These are phyloP conservation scores for Bellardia pandia DNA, from an alignment of 2,888 invertebrate genomes.

Conservation along the genomic window DNA sequence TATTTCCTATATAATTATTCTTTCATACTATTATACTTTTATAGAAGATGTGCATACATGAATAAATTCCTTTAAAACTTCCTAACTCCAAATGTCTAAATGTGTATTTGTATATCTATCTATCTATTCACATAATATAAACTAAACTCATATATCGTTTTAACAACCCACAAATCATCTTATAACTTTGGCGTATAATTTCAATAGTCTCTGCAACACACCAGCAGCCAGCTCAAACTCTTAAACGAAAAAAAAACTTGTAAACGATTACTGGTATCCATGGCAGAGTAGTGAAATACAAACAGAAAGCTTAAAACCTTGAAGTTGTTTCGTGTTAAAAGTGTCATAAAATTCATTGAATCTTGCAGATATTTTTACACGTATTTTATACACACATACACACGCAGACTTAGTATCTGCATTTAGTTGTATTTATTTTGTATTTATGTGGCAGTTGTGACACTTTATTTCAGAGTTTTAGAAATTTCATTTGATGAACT, in stretches of 20 bases:
- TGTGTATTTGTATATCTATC: background rate
- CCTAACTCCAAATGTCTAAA: background rate
- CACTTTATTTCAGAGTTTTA: slow-evolving; percentile 51
- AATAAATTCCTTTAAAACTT: slow-evolving; percentile 3
- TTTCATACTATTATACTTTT: background rate
- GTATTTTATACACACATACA: slow-evolving; percentile 4
- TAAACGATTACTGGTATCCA: slow-evolving; percentile 6
- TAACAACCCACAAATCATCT: slow-evolving; percentile 55
- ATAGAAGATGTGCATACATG: background rate
- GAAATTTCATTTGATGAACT: slow-evolving; percentile 62
- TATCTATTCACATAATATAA: background rate
- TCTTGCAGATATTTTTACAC: slow-evolving; percentile 23
- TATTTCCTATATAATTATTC: too few relatives aligned
- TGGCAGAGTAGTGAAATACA: background rate
- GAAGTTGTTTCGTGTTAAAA: slow-evolving; percentile 59
- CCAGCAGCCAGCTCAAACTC: background rate
- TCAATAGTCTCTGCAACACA: slow-evolving; percentile 16
- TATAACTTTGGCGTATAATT: slow-evolving; percentile 42
- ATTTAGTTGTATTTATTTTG: background rate
- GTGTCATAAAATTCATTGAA: slow-evolving; percentile 63
- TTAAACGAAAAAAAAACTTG: slow-evolving; percentile 31
- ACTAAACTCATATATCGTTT: slow-evolving; percentile 34
- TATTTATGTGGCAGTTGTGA: slow-evolving; percentile 41
- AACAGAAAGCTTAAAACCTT: slow-evolving; percentile 44
- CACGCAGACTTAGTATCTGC: background rate